These are phyloP conservation scores for Psephotus haematonotus DNA, from an alignment of 2,113 vertebrate species.

Conservation along the genomic window DNA sequence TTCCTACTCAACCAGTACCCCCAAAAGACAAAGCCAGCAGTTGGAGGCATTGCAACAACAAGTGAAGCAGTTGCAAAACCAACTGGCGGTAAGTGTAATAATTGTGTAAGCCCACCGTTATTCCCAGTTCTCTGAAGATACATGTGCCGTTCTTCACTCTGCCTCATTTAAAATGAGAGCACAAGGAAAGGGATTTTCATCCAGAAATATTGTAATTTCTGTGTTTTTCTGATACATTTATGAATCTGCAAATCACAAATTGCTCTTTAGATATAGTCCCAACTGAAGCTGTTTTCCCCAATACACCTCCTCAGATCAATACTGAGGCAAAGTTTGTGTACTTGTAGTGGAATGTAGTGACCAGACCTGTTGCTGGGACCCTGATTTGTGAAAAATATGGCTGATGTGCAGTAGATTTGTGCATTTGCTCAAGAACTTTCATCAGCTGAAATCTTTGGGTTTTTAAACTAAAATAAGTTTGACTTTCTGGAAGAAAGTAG, in stretches of 20 bases:
- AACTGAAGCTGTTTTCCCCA: not conserved
- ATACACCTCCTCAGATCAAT: not conserved
- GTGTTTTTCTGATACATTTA: not conserved
- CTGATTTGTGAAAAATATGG: not conserved
- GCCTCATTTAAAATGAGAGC: not conserved
- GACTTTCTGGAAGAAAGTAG: not conserved
- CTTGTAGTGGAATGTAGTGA: not conserved
- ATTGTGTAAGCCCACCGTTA: not conserved
- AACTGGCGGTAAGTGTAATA: slow-evolving; percentile 85
- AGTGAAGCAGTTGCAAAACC: slow-evolving; percentile 92
- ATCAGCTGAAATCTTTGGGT: not conserved
- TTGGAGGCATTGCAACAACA: slow-evolving; percentile 91
- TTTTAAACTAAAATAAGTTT: not conserved
- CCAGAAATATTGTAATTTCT: not conserved
- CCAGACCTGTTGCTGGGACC: not conserved
- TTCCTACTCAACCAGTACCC: slow-evolving; percentile 84
- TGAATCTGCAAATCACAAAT: not conserved
- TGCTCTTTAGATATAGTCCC: not conserved
- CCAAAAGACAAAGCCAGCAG: slow-evolving; percentile 92
- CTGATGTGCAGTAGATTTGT: not conserved
- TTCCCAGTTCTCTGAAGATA: not conserved
- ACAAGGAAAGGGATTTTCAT: not conserved
- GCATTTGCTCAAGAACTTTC: not conserved
- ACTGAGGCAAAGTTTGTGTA: not conserved
- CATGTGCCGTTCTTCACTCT: rapidly evolving